A percentile compares a stretch with the other conserved stretches of the same genome.
phyloP scores from a whole-genome alignment of 2,888 invertebrate genomes.

The Callosobruchus maculatus region DNA sequence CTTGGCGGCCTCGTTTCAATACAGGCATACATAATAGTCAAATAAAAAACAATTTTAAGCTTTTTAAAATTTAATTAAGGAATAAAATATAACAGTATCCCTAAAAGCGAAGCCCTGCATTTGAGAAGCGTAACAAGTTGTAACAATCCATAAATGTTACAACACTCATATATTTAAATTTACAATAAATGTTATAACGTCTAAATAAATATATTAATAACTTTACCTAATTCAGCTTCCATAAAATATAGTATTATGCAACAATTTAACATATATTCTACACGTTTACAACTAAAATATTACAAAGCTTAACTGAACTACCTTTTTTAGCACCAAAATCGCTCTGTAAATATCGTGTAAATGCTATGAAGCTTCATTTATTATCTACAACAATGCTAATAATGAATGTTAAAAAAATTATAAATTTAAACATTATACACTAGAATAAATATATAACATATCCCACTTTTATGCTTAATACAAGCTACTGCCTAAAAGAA shows the following conservation, averaged over 20 bases:
- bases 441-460: not conserved
- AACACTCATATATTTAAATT: slow-evolving; percentile 31
- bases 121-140: slow-evolving; percentile 42
- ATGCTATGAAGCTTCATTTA: slow-evolving; percentile 43
- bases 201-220: slow-evolving; percentile 26
- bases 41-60: not conserved
- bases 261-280: slow-evolving; percentile 9
- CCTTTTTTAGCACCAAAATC: slow-evolving; percentile 47
- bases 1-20: too few relatives aligned
- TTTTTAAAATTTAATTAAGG: slow-evolving; percentile 30
- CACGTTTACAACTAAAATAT: slow-evolving; percentile 10
- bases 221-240: slow-evolving; percentile 17
- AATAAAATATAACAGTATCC: slow-evolving; percentile 42
- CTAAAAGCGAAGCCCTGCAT: slow-evolving; percentile 44
- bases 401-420: not conserved
- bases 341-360: slow-evolving; percentile 42
- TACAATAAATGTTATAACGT: slow-evolving; percentile 28
- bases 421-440: not conserved
- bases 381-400: slow-evolving; percentile 37
- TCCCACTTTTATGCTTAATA: not conserved
- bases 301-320: slow-evolving; percentile 14
- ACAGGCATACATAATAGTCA: too few relatives aligned
- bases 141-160: slow-evolving; percentile 43
- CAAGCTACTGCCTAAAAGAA: not conserved
- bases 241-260: slow-evolving; percentile 13